These are phyloP conservation scores for Nothobranchius kuhntae DNA, from an alignment of 2,113 vertebrate genomes.

Conservation along the genomic window DNA sequence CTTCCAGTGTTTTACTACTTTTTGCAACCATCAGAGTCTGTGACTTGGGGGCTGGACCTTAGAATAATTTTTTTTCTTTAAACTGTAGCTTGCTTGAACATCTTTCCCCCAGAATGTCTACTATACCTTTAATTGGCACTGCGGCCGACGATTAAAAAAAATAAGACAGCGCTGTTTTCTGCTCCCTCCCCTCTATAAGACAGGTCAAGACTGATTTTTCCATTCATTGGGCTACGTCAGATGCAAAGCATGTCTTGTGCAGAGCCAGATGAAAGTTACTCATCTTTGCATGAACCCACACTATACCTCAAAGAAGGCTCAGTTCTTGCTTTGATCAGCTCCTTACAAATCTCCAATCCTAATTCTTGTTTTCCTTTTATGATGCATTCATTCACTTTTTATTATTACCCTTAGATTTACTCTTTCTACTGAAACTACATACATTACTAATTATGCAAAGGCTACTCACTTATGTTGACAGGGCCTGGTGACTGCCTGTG, in stretches of 20 bases:
- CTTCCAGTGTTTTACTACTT: no score
- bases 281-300: slow-evolving; percentile 43
- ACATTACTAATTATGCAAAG: not conserved
- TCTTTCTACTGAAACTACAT: not conserved
- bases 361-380: not conserved
- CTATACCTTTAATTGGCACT: no score
- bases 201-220: slow-evolving; percentile 59
- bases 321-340: slow-evolving; percentile 16
- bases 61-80: no score
- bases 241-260: slow-evolving; percentile 54
- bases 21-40: no score
- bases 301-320: slow-evolving; percentile 15
- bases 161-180: slow-evolving; percentile 14
- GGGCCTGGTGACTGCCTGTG: slow-evolving; percentile 41
- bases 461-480: not conserved
- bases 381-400: no score
- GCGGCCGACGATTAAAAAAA: slow-evolving; percentile 5
- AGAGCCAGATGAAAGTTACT: slow-evolving; percentile 61
- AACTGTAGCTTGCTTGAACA: no score
- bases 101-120: no score
- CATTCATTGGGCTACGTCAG: slow-evolving; percentile 59
- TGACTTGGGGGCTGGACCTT: no score
- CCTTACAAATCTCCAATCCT: not conserved
- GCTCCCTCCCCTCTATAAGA: slow-evolving; percentile 28
- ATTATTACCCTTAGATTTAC: not conserved